phyloP scores from a whole-genome alignment of 2,888 invertebrate species.

The Ephialtes manifestator region DNA sequence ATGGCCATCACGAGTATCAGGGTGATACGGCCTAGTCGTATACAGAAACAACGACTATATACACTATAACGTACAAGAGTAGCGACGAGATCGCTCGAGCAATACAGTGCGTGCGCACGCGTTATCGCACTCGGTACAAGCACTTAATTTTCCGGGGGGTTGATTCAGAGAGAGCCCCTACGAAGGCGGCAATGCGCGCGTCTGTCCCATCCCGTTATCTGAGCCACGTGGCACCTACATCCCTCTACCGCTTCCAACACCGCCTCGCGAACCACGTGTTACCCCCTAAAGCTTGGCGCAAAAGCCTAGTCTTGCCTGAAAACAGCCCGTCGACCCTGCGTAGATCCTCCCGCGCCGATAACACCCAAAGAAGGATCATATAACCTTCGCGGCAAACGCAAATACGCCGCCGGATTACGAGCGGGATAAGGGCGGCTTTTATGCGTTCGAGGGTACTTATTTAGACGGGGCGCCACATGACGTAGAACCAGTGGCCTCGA shows the following conservation, averaged over 20 bases:
- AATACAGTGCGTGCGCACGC: slow-evolving; percentile 65
- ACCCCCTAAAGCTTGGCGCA: slow-evolving; percentile 61
- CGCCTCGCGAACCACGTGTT: slow-evolving; percentile 81
- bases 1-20: neutral
- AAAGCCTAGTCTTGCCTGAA: slow-evolving; percentile 51
- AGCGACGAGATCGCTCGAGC: slow-evolving; percentile 12
- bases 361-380: slow-evolving; percentile 80
- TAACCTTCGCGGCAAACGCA: slow-evolving; percentile 82
- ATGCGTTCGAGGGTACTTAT: slow-evolving; percentile 70
- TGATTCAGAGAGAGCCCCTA: slow-evolving; percentile 78
- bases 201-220: slow-evolving; percentile 83
- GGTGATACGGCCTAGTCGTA: neutral
- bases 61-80: neutral
- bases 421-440: slow-evolving; percentile 76
- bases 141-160: slow-evolving; percentile 86
- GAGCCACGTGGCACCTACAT: slow-evolving; percentile 82
- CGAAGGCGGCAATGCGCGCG: slow-evolving; percentile 65
- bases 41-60: neutral
- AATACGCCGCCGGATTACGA: slow-evolving; percentile 80
- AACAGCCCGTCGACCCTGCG: slow-evolving; percentile 65
- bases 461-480: slow-evolving; percentile 7
- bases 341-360: slow-evolving; percentile 79
- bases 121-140: slow-evolving; percentile 84
- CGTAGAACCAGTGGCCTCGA: slow-evolving; percentile 24
- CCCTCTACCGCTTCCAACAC: slow-evolving; percentile 50